A percentile compares a stretch with the other conserved stretches of the same genome.
Evolutionary conservation across 1,140 invertebrate species (phyloP).

Genomic region (Ericerus pela): DNA sequence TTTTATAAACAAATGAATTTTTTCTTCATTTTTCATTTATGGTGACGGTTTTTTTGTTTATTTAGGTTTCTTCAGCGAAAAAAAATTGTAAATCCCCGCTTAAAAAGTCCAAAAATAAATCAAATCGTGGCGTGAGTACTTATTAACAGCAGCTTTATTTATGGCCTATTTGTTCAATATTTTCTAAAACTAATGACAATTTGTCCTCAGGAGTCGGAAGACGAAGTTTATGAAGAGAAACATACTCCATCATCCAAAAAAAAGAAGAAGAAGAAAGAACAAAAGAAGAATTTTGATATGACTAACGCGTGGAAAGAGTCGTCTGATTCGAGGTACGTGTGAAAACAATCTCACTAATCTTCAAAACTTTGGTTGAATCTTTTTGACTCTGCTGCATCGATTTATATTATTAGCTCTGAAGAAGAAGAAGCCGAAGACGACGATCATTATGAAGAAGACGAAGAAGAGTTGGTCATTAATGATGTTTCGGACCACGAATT

Average conservation of each 20-base stretch:
- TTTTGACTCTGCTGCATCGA: background rate
- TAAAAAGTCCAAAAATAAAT: too few relatives aligned
- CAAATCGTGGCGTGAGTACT: too few relatives aligned
- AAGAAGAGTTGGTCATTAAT: constrained; percentile 30
- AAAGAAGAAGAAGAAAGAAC: constrained; percentile 35
- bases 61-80: too few relatives aligned
- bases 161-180: too few relatives aligned
- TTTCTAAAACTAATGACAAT: too few relatives aligned
- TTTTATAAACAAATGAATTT: too few relatives aligned
- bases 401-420: constrained; percentile 30
- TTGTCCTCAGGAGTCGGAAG: constrained; percentile 8
- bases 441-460: constrained; percentile 35
- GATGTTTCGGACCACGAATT: constrained; percentile 80
- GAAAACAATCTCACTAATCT: constrained; percentile 5
- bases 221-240: constrained; percentile 14
- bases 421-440: constrained; percentile 45
- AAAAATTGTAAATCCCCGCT: too few relatives aligned
- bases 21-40: too few relatives aligned
- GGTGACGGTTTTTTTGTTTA: too few relatives aligned
- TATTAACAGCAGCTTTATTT: too few relatives aligned
- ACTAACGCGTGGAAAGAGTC: constrained; percentile 49
- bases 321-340: constrained; percentile 39
- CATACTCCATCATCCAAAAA: constrained; percentile 15
- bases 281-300: constrained; percentile 39
- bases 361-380: background rate